Percentiles rank a stretch among this genome's conserved stretches.
Conservation (phyloP, 2,797 vertebrate species). For the Onychomys arenicola region DNA sequence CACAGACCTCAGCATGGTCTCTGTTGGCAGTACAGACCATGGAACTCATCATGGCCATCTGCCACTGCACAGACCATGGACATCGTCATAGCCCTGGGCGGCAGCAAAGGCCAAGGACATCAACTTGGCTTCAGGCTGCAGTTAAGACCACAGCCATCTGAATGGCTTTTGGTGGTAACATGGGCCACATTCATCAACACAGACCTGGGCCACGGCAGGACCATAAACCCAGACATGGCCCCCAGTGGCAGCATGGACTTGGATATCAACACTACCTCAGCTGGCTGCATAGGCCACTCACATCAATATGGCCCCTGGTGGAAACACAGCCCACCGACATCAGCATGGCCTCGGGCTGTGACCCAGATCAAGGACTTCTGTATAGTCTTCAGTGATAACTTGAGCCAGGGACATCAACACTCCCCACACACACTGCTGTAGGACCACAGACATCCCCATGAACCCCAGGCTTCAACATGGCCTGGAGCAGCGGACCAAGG, state of each 20-base stretch:
- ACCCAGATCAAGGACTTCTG: no score
- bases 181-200: not conserved
- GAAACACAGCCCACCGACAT: not conserved
- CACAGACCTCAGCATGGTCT: not conserved
- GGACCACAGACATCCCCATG: no score
- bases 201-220: not conserved
- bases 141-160: not conserved
- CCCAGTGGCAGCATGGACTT: not conserved
- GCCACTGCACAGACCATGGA: no score
- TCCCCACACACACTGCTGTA: no score
- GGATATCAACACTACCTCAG: not conserved
- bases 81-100: not conserved
- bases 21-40: not conserved
- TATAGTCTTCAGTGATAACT: no score
- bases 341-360: not conserved
- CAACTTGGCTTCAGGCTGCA: not conserved
- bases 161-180: not conserved
- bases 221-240: not conserved
- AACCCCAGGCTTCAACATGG: no score
- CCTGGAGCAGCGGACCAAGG: no score
- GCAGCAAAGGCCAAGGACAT: not conserved
- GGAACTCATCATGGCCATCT: not conserved
- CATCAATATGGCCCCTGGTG: not conserved
- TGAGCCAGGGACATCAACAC: no score
- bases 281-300: not conserved